Evolutionary conservation across 2,888 invertebrate species (phyloP), one percentile per base, ranked within the genome.

Genomic region (Cataglyphis cursor): DNA sequence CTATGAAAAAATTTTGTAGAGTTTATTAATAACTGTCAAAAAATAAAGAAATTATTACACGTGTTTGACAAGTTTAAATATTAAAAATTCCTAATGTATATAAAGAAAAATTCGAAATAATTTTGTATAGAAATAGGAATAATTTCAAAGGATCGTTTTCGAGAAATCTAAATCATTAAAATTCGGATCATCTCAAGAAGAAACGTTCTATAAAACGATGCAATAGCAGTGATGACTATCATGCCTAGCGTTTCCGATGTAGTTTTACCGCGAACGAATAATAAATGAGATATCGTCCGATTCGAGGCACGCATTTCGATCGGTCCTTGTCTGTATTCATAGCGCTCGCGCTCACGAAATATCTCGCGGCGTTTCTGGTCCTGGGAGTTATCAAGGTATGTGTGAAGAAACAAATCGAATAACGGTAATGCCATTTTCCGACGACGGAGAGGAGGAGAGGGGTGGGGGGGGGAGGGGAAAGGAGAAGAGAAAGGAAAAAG

Each of bases 401-500:
- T 51, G 61, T 65, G 83, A 73, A 65, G 72, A 86, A 90, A 90
- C 84, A 91, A 91, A 91, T 91, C 86, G 89, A 90, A 91, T 91
- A 89, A 90, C 83, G 70, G 87, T 89, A 89, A 91, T 88, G 83
- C 61, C 80, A 88, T 89, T 89, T 87, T 81, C 85, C 59, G 80
- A 62, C 81, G 64, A 72, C 54, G 64, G 28, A 54, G 48, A 64
- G 51, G 44, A 41, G 15, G 24, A 61, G 9, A 41, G 28, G 5
- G 18, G 6, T 1, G 15, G 44, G 41, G 41, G 41, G 15, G 24
- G 44, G 4, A 41, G 28, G 5, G 18, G 0, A 31, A 21, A 51
- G 18, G n/a, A 31, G 48, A 41, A 24, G 21, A 3, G 41, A 31
- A 54, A 18, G 8, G 15, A 18, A 51, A 51, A n/a, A 12, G 24